Percentiles rank a stretch among this genome's conserved stretches.
phyloP scores from a whole-genome alignment of 2,888 invertebrate species.

The Drosophila lutescens region DNA sequence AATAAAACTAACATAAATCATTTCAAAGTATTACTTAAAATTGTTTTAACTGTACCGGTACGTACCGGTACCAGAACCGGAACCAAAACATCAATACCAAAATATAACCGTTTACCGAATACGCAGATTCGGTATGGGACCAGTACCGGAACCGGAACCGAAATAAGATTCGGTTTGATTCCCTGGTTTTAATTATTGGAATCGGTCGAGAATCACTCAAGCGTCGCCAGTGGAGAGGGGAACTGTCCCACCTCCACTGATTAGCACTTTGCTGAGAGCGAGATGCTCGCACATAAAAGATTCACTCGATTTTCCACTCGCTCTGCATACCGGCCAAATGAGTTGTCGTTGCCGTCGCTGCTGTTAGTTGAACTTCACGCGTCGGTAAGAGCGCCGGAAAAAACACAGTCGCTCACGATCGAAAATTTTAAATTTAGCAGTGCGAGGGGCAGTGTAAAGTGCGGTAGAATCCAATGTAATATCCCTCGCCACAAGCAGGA shows the following conservation, averaged over 20 bases:
- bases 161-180: too few relatives aligned
- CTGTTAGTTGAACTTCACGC: constrained; percentile 69
- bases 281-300: background rate
- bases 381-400: constrained; percentile 52
- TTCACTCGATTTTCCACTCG: background rate
- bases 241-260: background rate
- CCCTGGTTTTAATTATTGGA: background rate
- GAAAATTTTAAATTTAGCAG: constrained; percentile 1
- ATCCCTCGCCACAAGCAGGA: too few relatives aligned
- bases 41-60: too few relatives aligned
- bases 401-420: constrained; percentile 16
- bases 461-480: too few relatives aligned
- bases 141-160: too few relatives aligned
- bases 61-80: too few relatives aligned
- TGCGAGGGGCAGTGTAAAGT: background rate
- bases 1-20: too few relatives aligned
- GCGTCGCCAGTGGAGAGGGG: background rate
- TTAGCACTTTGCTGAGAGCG: too few relatives aligned
- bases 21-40: too few relatives aligned
- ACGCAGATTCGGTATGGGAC: too few relatives aligned
- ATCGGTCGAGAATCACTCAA: background rate
- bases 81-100: too few relatives aligned
- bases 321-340: background rate
- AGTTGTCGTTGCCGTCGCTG: constrained; percentile 8
- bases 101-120: too few relatives aligned